Evolutionary conservation across 2,113 vertebrate genomes (phyloP), one percentile per base, ranked within the genome.

Genomic region (Saimiri boliviensis): DNA sequence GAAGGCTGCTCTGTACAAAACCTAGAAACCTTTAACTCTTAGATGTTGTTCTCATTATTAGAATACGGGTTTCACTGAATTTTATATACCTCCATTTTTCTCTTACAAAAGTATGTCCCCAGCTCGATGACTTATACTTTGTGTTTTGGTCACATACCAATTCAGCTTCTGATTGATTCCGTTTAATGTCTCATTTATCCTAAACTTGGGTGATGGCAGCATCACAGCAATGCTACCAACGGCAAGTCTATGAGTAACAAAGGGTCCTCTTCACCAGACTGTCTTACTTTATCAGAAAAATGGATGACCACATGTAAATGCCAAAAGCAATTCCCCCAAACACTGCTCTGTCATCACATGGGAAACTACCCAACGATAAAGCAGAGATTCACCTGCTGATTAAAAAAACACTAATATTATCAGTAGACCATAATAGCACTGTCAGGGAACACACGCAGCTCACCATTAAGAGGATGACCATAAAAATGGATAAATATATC

Each of bases 151-250:
- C 90, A 97, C 66, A 95, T 76, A 81, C 40, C 20, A 91, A 79
- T 1, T 74, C n/a, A 93, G 77, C 17, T 37, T 1, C 0, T 17
- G 89, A 58, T 23, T 89, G 77, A 95, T 86, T 20, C 14, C 92
- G 54, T 73, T 45, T 94, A 95, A 95, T 92, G 80, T 21, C 84
- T 16, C 90, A 32, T 83, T 96, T 96, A 95, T 25, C 70, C 42
- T 66, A 79, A 2, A 4, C 42, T 63, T 49, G 37, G 47, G 30
- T 58, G 45, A 91, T 5, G 92, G 71, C 14, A 91, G 25, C 68
- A 47, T 76, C 49, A 76, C 0, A 82, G 54, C 58, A 76, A 87
- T 16, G 52, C 10, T 30, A 25, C 42, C 47, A 96, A 93, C 0
- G 17, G 27, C 2, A 54, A 73, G 25, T 32, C 30, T 17, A 7